Conservation (phyloP, 2,888 invertebrate species). For the Tiliacea citrago region DNA sequence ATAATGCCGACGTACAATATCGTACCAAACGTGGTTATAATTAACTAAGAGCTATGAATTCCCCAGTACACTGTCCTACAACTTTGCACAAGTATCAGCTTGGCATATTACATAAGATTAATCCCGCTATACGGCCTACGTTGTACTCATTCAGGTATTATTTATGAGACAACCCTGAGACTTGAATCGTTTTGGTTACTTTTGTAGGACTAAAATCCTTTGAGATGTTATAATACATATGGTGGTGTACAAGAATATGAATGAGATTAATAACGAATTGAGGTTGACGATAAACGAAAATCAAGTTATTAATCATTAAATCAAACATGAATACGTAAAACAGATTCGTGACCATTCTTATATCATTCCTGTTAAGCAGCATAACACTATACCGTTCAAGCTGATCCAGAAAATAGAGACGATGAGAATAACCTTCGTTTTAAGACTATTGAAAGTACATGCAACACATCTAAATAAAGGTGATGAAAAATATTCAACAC, state of each 20-base stretch:
- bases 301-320: neutral
- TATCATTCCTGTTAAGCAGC: neutral
- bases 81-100: constrained; percentile 47
- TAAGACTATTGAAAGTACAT: too few relatives aligned
- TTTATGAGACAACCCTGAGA: constrained; percentile 68
- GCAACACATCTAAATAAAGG: neutral
- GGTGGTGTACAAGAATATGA: constrained; percentile 13
- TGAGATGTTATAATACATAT: constrained; percentile 34
- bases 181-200: constrained; percentile 57
- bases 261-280: constrained; percentile 12
- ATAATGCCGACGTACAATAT: constrained; percentile 68
- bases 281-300: constrained; percentile 1
- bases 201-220: constrained; percentile 49
- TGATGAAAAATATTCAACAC: neutral
- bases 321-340: too few relatives aligned
- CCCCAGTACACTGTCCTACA: constrained; percentile 64
- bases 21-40: constrained; percentile 68
- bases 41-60: constrained; percentile 73
- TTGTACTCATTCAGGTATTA: constrained; percentile 62
- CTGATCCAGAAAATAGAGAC: neutral
- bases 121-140: constrained; percentile 66
- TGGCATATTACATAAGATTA: constrained; percentile 73
- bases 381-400: neutral
- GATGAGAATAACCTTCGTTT: neutral
- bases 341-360: neutral